phyloP scores from a whole-genome alignment of 2,888 invertebrate genomes.

The Caenorhabditis sp. region DNA sequence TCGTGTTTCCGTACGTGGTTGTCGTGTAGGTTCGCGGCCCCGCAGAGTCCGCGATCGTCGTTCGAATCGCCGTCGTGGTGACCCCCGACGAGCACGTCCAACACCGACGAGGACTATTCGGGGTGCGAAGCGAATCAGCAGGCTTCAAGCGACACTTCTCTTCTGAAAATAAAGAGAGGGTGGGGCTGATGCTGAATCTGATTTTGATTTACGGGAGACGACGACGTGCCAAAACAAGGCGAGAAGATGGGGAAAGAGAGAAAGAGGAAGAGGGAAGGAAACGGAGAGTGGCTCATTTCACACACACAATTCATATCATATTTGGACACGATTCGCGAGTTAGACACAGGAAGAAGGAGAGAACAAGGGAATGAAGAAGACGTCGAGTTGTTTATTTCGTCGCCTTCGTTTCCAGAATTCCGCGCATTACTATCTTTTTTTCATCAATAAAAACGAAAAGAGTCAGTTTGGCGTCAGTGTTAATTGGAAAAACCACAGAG shows the following conservation, averaged over 20 bases:
- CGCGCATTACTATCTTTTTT: too few relatives aligned
- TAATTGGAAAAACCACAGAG: conserved; percentile 40
- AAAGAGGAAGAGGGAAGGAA: conserved; percentile 9
- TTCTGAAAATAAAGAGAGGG: conserved; percentile 7
- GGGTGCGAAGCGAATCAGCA: background rate
- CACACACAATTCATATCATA: conserved; percentile 18
- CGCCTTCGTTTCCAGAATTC: background rate
- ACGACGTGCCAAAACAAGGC: conserved; percentile 8
- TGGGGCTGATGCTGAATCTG: conserved; percentile 1
- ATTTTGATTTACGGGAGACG: conserved; percentile 10
- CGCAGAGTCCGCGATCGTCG: conserved; percentile 45
- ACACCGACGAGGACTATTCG: conserved; percentile 11
- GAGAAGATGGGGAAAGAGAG: conserved; percentile 8
- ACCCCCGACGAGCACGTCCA: conserved; percentile 21
- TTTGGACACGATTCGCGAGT: conserved; percentile 3
- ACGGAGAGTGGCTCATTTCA: background rate
- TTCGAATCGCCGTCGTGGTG: conserved; percentile 43
- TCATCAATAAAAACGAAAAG: conserved; percentile 10
- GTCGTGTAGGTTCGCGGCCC: conserved; percentile 43
- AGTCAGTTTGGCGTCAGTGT: conserved; percentile 36
- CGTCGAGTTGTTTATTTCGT: background rate
- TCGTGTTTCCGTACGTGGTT: background rate
- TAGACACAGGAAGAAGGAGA: background rate
- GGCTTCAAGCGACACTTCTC: conserved; percentile 1
- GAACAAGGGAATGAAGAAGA: conserved; percentile 1